phyloP scores from a whole-genome alignment of 2,113 vertebrate species.

The Emydura subglobosa region DNA sequence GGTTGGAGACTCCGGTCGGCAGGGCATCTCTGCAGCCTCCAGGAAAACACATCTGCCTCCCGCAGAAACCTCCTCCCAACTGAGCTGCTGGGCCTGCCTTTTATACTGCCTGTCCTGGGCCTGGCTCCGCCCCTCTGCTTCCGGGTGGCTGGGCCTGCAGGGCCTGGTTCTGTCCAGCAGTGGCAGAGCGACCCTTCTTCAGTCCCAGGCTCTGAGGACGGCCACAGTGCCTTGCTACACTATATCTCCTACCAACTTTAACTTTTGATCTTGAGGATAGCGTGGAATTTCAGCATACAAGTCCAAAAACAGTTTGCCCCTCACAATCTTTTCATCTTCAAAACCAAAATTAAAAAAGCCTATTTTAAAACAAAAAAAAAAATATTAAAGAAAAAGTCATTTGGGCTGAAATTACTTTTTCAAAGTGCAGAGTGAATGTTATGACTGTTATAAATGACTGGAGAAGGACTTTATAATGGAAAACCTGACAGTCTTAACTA shows the following conservation, averaged over 20 bases:
- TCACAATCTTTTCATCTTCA: fast-evolving
- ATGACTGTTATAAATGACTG: background rate
- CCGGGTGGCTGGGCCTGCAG: no score
- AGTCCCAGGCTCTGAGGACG: no score
- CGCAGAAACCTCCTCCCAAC: no score
- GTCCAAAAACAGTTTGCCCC: background rate
- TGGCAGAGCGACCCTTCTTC: no score
- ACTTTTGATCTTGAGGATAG: background rate
- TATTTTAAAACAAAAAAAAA: background rate
- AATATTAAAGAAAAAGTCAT: background rate
- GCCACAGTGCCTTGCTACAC: no score
- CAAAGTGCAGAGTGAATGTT: background rate
- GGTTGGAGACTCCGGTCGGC: no score
- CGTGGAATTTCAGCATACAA: background rate
- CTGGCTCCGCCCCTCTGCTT: no score
- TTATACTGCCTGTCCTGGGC: no score
- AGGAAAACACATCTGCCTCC: no score
- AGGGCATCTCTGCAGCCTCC: no score
- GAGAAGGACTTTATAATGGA: background rate
- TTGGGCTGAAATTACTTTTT: background rate
- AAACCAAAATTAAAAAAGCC: background rate
- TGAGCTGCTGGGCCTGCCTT: no score
- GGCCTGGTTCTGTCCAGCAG: no score
- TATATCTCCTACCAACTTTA: background rate
- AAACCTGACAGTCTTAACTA: background rate